Base-by-base conservation (phyloP, 1,140 invertebrate species). In the Neotoxoptera formosana region DNA sequence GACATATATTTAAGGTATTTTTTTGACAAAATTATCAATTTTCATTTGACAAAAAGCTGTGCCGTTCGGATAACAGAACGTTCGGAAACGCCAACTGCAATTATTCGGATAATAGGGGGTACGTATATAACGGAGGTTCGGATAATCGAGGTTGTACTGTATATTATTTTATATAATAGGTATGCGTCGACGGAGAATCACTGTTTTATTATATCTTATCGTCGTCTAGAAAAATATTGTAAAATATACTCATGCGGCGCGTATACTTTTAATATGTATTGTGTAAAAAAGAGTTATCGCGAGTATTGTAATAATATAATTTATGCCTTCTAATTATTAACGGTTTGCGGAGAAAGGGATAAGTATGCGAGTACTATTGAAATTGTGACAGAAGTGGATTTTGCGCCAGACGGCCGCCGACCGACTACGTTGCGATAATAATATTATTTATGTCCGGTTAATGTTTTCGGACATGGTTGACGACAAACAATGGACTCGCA, bases 231-330 rank as follows among this genome's bases (percentile, higher is more conserved):
- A 90, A 53, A 90, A 53, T 34, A n/a, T 41, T 47, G 45, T 41
- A 14, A 25, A 45, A 45, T 84, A 30, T 86, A 47, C 11, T 41
- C 45, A 41, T 7, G 23, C n/a, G n/a, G n/a, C n/a, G 41, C 7
- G 41, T 41, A 47, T 83, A 47, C 45, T 2, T 47, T 11, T 23
- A 41, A 41, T 41, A 0, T 45, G 81, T 41, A 83, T 36, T 36
- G 36, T 36, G 41, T 25, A 84, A 7, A 41, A 84, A 41, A 83
- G 81, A 41, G 83, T 84, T 84, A 41, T 84, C 83, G 36, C 60
- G n/a, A 84, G 21, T 86, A 83, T 21, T 83, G 17, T 83, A 83
- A 83, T 76, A 84, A n/a, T 47, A 84, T 84, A 84, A 84, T 36
- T 0, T 83, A 48, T 45, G 84, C 0, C 14, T 17, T 87, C 20